Evolutionary conservation across 2,113 vertebrate species (phyloP), one percentile per base, ranked within the genome.

Genomic region (Nothoprocta perdicaria): DNA sequence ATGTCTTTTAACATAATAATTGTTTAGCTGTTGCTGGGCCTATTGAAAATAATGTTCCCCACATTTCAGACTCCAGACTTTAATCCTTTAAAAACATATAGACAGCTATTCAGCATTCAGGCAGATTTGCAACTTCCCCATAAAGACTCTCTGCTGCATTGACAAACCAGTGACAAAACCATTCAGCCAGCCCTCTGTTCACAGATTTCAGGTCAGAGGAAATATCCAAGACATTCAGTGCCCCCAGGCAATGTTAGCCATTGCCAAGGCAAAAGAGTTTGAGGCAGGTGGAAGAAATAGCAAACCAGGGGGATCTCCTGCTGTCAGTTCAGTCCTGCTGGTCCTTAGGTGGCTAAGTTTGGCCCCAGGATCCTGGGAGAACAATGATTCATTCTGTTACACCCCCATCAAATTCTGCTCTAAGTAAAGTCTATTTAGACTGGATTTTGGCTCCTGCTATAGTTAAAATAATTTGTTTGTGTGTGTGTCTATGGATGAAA

Each of bases 101-200:
- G 14, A 33, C 3, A 43, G 21, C 53, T 76, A 87, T 50, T 75
- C 21, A 72, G 11, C 71, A 46, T 62, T 2, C 14, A 50, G 67
- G 7, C 14, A 24, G 46, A 29, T 9, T 72, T 77, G 13, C 13
- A 55, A n/a, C 17, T 63, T 65, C 17, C 41, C 6, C 17, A 2
- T 13, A 71, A 76, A 76, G 9, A 22, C 3, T 55, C 67, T 8
- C 4, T 73, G 16, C 4, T 73, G 7, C 27, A 27, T 14, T 55
- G 23, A 53, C 22, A 85, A 79, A 41, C 10, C 31, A 85, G 1
- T 38, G 27, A 68, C 40, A 76, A 84, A 78, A 82, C 13, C 5
- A 6, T 41, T 61, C 43, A 17, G 9, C 21, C 2, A 1, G 3
- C 35, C 38, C 9, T 57, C 29, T 43, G 2, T 12, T 65, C 6